Percentiles rank a stretch among this genome's conserved stretches.
Conservation (phyloP, 2,113 vertebrate genomes). For the Cheilinus undulatus region DNA sequence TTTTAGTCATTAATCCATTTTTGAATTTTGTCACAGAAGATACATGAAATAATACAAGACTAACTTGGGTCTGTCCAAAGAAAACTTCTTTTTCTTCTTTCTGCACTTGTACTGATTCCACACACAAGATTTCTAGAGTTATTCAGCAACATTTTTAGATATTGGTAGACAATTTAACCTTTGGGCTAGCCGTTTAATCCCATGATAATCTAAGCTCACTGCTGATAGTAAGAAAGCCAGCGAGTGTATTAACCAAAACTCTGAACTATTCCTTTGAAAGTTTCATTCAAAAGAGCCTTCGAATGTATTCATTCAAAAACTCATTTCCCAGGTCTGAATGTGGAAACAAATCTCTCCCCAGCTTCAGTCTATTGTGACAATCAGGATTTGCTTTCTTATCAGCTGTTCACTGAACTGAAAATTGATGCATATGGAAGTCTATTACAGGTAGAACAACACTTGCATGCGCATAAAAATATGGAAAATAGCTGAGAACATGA, state of each 20-base stretch:
- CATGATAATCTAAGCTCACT: background rate
- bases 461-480: background rate
- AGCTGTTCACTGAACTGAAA: conserved; percentile 28
- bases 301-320: background rate
- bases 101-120: background rate
- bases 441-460: conserved; percentile 10
- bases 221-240: background rate
- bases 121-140: background rate
- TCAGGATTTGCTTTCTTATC: conserved; percentile 28
- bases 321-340: background rate
- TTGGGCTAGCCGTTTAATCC: background rate
- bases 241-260: background rate
- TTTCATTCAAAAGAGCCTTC: background rate
- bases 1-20: too few relatives aligned
- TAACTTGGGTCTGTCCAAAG: background rate
- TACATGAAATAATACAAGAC: too few relatives aligned
- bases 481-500: background rate
- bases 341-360: conserved; percentile 20
- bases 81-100: background rate
- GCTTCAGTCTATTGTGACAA: conserved; percentile 28
- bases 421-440: background rate
- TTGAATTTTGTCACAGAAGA: too few relatives aligned
- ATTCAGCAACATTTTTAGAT: background rate
- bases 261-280: background rate
- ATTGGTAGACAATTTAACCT: background rate